Conservation (phyloP, 2,113 vertebrate species). For the Campylomormyrus numenius region DNA sequence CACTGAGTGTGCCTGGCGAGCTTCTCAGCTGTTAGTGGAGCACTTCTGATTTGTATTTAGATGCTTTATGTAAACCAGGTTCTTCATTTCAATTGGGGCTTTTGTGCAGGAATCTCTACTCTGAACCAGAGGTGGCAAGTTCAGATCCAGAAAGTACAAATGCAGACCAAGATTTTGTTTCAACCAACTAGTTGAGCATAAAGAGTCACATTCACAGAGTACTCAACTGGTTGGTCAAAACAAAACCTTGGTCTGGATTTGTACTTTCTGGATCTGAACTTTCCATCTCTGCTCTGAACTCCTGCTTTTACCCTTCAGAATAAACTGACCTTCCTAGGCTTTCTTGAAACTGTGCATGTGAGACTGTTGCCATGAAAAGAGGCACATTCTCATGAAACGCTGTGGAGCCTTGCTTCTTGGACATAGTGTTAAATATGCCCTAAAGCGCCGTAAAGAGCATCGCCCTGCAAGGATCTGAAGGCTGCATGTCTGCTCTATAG, state of each 20-base stretch:
- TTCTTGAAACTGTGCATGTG: background rate
- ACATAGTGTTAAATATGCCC: background rate
- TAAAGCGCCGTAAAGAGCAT: background rate
- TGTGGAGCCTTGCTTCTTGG: background rate
- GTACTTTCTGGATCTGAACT: background rate
- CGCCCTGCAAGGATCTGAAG: background rate
- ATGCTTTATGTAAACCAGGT: background rate
- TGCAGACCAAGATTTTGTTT: background rate
- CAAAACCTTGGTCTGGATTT: background rate
- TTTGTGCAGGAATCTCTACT: background rate
- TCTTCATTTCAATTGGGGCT: background rate
- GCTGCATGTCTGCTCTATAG: background rate
- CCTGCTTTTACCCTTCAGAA: background rate
- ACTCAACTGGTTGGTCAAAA: background rate
- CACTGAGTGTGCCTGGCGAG: background rate
- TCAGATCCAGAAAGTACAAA: background rate
- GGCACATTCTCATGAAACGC: background rate
- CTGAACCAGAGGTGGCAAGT: background rate
- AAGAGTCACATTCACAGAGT: background rate
- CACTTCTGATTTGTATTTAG: background rate
- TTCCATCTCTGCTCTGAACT: background rate
- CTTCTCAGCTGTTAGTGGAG: background rate
- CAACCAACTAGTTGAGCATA: background rate
- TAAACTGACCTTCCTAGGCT: background rate
- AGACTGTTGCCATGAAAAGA: background rate